Conservation (phyloP, 2,113 vertebrate genomes). For the Oncorhynchus tshawytscha region DNA sequence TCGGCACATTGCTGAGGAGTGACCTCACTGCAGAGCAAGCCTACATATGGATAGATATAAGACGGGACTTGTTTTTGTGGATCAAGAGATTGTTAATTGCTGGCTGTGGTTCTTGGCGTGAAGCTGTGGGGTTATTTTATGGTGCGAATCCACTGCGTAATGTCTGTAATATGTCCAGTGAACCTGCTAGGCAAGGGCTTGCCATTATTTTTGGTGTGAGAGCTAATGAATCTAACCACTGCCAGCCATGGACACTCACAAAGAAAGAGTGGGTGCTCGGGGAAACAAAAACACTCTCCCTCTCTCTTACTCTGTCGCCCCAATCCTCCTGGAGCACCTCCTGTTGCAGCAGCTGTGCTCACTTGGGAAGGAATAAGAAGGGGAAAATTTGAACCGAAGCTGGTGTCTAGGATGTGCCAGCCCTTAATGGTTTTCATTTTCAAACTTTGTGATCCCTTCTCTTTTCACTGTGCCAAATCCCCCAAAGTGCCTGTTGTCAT, state of each 20-base stretch:
- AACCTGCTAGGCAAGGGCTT: conserved; percentile 63
- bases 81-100: conserved; percentile 59
- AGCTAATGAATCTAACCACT: conserved; percentile 38
- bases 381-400: conserved; percentile 63
- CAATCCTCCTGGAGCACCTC: conserved; percentile 46
- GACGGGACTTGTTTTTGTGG: conserved; percentile 40
- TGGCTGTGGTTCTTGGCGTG: conserved; percentile 65
- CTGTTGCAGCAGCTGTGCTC: conserved; percentile 47
- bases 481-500: neutral
- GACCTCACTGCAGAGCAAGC: conserved; percentile 21
- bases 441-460: conserved; percentile 48
- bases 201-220: conserved; percentile 32
- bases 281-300: conserved; percentile 46
- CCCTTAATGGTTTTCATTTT: too few relatives aligned
- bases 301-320: conserved; percentile 7
- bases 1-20: conserved; percentile 22
- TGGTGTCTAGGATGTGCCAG: conserved; percentile 34
- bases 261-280: conserved; percentile 30
- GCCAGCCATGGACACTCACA: conserved; percentile 37
- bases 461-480: conserved; percentile 21
- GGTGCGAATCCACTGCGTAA: conserved; percentile 62
- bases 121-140: conserved; percentile 50
- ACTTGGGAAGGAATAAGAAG: conserved; percentile 57
- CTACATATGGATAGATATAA: conserved; percentile 42
- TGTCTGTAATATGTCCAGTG: conserved; percentile 67